Conservation (phyloP, 2,113 vertebrate species). For the Rhagologus leucostigma region DNA sequence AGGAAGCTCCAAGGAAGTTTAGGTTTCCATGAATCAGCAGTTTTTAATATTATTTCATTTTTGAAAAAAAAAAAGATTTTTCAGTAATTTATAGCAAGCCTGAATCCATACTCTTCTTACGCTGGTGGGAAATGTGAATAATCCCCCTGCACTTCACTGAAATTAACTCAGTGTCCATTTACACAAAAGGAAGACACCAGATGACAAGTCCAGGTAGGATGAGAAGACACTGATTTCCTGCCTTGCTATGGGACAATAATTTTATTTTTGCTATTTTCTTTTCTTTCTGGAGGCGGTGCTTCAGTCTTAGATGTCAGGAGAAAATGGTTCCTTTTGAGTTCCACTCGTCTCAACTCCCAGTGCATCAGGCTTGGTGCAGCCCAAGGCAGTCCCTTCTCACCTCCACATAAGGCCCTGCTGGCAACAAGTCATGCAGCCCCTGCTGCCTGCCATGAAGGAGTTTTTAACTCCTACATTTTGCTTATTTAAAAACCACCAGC, state of each 20-base stretch:
- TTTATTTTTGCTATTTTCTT: not conserved
- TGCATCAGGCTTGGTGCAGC: rapidly evolving
- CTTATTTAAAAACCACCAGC: not conserved
- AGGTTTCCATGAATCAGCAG: not conserved
- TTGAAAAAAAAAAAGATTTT: not conserved
- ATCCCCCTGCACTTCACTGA: not conserved
- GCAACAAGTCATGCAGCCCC: not conserved
- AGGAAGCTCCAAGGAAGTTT: not conserved
- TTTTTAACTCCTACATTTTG: not conserved
- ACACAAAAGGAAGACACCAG: rapidly evolving
- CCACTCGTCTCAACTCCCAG: not conserved
- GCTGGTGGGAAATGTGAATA: not conserved
- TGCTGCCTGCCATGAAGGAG: not conserved
- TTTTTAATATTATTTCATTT: not conserved
- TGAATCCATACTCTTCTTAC: not conserved
- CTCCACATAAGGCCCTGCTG: rapidly evolving
- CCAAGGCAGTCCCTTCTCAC: not conserved
- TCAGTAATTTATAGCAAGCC: not conserved
- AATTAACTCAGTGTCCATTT: not conserved
- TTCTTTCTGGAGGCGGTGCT: not conserved
- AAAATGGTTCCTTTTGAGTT: not conserved
- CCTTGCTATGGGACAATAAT: not conserved
- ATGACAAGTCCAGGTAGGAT: not conserved
- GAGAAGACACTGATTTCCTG: not conserved
- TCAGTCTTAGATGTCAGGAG: not conserved